Conservation (phyloP, 1,140 invertebrate genomes). For the Trichonephila clavata region DNA sequence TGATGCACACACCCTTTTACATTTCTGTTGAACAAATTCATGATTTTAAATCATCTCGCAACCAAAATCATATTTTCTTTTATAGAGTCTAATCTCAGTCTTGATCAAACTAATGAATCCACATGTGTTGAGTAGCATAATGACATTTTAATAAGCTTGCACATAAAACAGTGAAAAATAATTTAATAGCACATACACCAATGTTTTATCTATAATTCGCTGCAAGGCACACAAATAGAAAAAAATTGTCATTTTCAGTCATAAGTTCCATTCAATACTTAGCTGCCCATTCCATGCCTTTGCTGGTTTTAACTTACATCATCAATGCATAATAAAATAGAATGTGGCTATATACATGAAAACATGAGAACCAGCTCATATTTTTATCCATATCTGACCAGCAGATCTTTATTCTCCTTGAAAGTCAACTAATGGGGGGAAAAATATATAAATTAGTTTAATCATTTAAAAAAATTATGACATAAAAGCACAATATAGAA, state of each 20-base stretch:
- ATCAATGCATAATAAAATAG: slow-evolving; percentile 59
- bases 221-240: background rate
- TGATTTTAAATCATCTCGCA: background rate
- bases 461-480: no score
- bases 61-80: no score
- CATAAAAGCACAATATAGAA: no score
- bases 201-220: background rate
- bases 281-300: slow-evolving; percentile 19
- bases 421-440: slow-evolving; percentile 55
- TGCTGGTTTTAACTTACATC: background rate
- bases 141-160: background rate
- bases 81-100: background rate
- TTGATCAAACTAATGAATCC: background rate
- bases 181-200: slow-evolving; percentile 37
- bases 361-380: slow-evolving; percentile 63
- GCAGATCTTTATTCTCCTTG: slow-evolving; percentile 60
- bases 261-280: slow-evolving; percentile 1
- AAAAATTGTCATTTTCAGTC: background rate
- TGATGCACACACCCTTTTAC: background rate
- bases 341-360: slow-evolving; percentile 69
- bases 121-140: background rate
- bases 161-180: slow-evolving; percentile 29
- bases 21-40: background rate
- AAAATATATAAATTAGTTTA: background rate
- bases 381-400: slow-evolving; percentile 45